Base-by-base conservation (phyloP, 2,113 vertebrate genomes). In the Xiphias gladius region DNA sequence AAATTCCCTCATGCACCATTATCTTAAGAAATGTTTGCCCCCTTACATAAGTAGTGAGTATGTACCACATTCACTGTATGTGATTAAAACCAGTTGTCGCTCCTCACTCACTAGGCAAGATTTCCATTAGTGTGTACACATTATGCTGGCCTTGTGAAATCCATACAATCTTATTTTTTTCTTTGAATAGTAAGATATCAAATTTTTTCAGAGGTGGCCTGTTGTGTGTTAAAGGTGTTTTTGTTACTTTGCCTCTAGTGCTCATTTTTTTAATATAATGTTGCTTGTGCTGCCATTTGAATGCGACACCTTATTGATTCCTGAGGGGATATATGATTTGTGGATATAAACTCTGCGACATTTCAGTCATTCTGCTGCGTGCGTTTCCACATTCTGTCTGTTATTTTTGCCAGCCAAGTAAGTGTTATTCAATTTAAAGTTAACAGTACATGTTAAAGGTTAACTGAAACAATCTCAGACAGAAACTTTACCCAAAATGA, bases 261-360 rank as follows among this genome's bases (percentile, higher is more conserved):
- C 9, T 74, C 8, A 61, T n/a, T n/a, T 67, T 68, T 68, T 58
- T 37, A 32, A 61, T 74, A 68, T 16, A 61, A 30, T 32, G 17
- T 11, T 16, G 19, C 32, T 20, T 62, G 19, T 54, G 12, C 69
- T 79, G 32, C 37, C 50, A 76, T 59, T 73, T 81, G 35, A 65
- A 65, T 59, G 59, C 20, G 68, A 10, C 64, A 75, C 3, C 22
- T 26, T n/a, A 64, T 57, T 63, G 67, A 72, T 58, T 75, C 76
- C 54, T 67, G 41, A 14, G 65, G 64, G 64, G n/a, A 59, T 12
- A 24, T 73, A 48, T 63, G 50, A 78, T 73, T 59, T 43, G 57
- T 64, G 39, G 46, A 50, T 26, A 68, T 59, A 58, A 79, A 73
- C 30, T 65, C 46, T 4, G 35, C 43, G 48, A 64, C 58, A 75